Percentiles rank a stretch among this genome's conserved stretches.
phyloP scores from a whole-genome alignment of 2,888 invertebrate genomes.

The Acronicta alni region DNA sequence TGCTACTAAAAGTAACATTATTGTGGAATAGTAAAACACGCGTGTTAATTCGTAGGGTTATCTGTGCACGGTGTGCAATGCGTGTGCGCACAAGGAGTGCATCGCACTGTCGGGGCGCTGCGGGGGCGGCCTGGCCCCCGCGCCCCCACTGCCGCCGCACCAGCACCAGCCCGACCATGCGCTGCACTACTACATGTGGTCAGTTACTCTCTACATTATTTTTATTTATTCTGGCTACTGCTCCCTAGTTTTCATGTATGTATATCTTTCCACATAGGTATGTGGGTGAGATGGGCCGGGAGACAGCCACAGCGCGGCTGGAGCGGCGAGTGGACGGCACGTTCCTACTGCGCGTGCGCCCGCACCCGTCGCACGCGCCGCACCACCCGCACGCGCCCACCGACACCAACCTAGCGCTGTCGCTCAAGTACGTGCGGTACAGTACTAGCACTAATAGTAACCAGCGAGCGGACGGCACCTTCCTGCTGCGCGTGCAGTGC shows the following conservation, averaged over 20 bases:
- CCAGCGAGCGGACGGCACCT: too few relatives aligned
- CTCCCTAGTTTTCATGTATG: conserved; percentile 25
- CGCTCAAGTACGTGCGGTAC: conserved; percentile 93
- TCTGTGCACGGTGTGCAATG: conserved; percentile 94
- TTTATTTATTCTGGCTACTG: neutral
- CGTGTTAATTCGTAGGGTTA: conserved; percentile 92
- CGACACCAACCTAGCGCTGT: conserved; percentile 92
- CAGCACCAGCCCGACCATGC: conserved; percentile 83
- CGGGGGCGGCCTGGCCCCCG: conserved; percentile 90
- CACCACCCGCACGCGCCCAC: conserved; percentile 57
- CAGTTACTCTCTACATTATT: conserved; percentile 39
- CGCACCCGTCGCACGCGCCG: conserved; percentile 84
- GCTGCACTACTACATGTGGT: conserved; percentile 90
- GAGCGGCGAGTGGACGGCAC: conserved; percentile 95
- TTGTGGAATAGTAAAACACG: too few relatives aligned
- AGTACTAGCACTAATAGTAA: too few relatives aligned
- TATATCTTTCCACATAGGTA: conserved; percentile 89
- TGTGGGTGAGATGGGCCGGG: conserved; percentile 96
- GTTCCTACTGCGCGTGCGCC: conserved; percentile 94
- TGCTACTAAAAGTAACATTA: too few relatives aligned
- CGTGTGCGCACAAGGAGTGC: conserved; percentile 96
- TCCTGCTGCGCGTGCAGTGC: too few relatives aligned
- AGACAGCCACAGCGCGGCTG: conserved; percentile 92
- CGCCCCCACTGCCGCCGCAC: conserved; percentile 89
- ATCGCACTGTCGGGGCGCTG: conserved; percentile 94